Conservation (phyloP, 2,113 vertebrate genomes). For the Aramus guarauna region DNA sequence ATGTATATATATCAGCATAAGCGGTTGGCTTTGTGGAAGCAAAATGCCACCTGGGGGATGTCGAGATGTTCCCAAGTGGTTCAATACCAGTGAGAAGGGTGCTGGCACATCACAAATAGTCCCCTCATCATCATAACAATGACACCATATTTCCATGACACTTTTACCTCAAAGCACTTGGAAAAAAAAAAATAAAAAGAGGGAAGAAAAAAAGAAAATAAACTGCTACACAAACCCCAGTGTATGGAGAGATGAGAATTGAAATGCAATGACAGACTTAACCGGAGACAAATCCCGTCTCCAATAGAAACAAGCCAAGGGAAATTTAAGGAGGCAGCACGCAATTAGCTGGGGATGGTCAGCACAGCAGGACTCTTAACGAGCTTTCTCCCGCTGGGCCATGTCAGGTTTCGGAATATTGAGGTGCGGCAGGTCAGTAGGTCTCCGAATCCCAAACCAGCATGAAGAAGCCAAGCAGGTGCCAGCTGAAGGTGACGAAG, state of each 20-base stretch:
- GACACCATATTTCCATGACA: slow-evolving; percentile 10
- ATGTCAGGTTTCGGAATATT: neutral
- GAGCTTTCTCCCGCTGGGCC: neutral
- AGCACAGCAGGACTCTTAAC: neutral
- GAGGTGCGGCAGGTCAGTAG: neutral
- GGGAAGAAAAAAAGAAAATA: neutral
- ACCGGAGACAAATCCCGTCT: neutral
- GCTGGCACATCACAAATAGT: slow-evolving; percentile 53
- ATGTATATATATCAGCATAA: slow-evolving; percentile 47
- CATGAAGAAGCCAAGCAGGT: neutral
- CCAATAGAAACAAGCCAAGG: slow-evolving; percentile 46
- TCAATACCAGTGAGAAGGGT: neutral
- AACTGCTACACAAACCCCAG: neutral
- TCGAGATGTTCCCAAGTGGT: slow-evolving; percentile 45
- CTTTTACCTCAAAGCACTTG: slow-evolving; percentile 11
- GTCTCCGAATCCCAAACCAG: neutral
- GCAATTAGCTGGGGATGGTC: slow-evolving; percentile 41
- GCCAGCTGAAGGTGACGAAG: neutral
- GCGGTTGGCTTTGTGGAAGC: slow-evolving; percentile 49
- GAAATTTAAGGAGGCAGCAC: slow-evolving; percentile 49
- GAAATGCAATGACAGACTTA: slow-evolving; percentile 35
- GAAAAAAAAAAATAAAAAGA: neutral
- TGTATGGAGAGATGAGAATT: neutral
- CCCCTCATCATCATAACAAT: slow-evolving; percentile 57
- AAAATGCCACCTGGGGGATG: slow-evolving; percentile 57